Base-by-base conservation (phyloP, 1,140 invertebrate genomes). In the Diachasmimorpha longicaudata region DNA sequence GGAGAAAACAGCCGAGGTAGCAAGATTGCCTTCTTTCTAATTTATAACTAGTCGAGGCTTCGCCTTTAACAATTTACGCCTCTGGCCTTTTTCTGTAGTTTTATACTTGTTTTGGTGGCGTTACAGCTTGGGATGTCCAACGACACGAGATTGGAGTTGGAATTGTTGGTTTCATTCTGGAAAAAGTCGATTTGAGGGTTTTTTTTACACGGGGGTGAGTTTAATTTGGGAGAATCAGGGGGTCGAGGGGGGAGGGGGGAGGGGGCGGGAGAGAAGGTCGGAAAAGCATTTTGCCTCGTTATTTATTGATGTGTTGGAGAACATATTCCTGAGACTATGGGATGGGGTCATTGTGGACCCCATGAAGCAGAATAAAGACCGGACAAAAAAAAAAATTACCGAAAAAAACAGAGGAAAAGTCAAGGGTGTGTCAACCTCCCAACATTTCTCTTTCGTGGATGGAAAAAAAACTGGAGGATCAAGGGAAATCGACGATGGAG, bases 1-100 rank as follows among this genome's bases (percentile, higher is more conserved):
- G 42, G 31, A 71, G 37, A 75, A 72, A 74, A 75, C 69, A 78
- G 77, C 55, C n/a, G 58, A 42, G 48, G 48, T 69, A 75, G 81
- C 78, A 84, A 86, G 85, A 86, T 86, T 86, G 85, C 85, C 82
- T 84, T 81, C 78, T 85, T 83, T 80, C 84, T 86, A 86, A 86
- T 86, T 86, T 85, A 86, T 86, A 86, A 84, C 85, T 85, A 86
- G 81, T 79, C 81, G 83, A 84, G 82, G 81, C 76, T 82, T 69
- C 25, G 82, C 83, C 80, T 86, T 52, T 85, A 86, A 85, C 81
- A 85, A 86, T 86, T 85, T 86, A 85, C 81, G 82, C 74, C 58
- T 63, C 58, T 63, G 14, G 58, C 58, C n/a, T 52, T 52, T 52
- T 52, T 25, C 58, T 63, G 58, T 63, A 25, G 58, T 63, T 63